Base-by-base conservation (phyloP, 2,113 vertebrate genomes). In the Pithys albifrons region DNA sequence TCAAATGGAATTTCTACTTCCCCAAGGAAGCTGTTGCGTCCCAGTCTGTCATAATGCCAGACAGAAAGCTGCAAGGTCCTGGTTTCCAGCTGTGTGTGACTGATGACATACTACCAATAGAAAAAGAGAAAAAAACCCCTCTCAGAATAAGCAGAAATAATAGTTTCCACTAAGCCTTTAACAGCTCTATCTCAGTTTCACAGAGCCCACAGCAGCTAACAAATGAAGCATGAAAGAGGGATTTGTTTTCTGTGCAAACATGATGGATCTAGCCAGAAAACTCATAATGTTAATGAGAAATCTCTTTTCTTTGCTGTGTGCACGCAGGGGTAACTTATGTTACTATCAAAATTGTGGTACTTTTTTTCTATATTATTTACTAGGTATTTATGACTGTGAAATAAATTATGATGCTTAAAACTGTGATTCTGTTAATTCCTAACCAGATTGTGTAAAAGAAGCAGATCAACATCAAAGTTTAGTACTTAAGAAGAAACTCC, bases 31-130 rank as follows among this genome's bases (percentile, higher is more conserved):
- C 98, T 99, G 97, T 99, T 99, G 75, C 78, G 98, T 88, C 99
- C 99, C 88, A 99, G 99, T 14, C 99, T 98, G 98, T 99, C 99
- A 76, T 99, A 98, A 95, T 99, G 99, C 99, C 99, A 99, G 88
- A 99, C 98, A 13, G 99, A 99, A 73, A 99, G 98, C 97, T 99
- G 99, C 27, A 99, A 97, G 29, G 98, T 99, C 64, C 99, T 98
- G 2, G 99, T 99, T 97, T 99, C 99, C 96, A 99, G 98, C 97
- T 99, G 99, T 1, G 99, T 99, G 91, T 99, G 99, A 96, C 99
- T 99, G 98, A 99, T 99, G 54, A 99, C 98, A 23, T 99, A 99
- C 99, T 99, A 91, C 27, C 91, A 55, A 89, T 83, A 81, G 31
- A 94, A 57, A 91, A 86, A 48, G 52, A 91, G 58, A 95, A 91